phyloP scores from a whole-genome alignment of 2,888 invertebrate genomes.

The Embidobia sp. region DNA sequence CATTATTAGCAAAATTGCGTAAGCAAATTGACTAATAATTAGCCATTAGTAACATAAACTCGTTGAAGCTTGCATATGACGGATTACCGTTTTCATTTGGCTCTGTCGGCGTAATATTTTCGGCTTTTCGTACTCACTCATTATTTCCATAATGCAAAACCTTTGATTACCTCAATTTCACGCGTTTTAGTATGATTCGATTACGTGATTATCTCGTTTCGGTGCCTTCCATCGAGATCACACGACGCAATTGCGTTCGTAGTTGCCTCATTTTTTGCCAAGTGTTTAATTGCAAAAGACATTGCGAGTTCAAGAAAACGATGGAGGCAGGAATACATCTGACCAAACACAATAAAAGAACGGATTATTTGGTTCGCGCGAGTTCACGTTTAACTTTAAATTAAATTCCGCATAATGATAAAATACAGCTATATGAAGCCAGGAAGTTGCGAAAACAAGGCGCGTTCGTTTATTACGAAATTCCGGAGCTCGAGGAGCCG shows the following conservation, averaged over 20 bases:
- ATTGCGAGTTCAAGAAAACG: no score
- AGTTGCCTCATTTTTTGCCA: no score
- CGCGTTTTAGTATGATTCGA: slow-evolving; percentile 57
- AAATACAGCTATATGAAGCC: slow-evolving; percentile 45
- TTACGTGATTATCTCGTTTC: slow-evolving; percentile 48
- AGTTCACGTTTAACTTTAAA: slow-evolving; percentile 67
- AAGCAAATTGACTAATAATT: slow-evolving; percentile 77
- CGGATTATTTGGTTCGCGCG: no score
- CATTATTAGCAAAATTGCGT: slow-evolving; percentile 77
- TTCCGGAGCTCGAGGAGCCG: slow-evolving; percentile 45
- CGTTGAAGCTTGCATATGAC: slow-evolving; percentile 68
- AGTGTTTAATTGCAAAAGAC: no score
- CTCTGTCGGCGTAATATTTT: slow-evolving; percentile 58
- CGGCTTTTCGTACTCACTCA: slow-evolving; percentile 63
- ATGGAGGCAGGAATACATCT: no score
- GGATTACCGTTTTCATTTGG: slow-evolving; percentile 72
- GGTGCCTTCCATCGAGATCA: slow-evolving; percentile 30
- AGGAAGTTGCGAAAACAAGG: slow-evolving; percentile 61
- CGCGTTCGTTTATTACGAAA: slow-evolving; percentile 64
- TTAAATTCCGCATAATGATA: slow-evolving; percentile 68
- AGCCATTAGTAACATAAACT: slow-evolving; percentile 73
- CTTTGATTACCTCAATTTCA: slow-evolving; percentile 63
- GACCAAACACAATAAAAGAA: no score
- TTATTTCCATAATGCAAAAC: slow-evolving; percentile 62
- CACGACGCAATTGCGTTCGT: slow-evolving; percentile 3